Conservation (phyloP, 2,888 invertebrate genomes). For the Tenthredo distinguenda region DNA sequence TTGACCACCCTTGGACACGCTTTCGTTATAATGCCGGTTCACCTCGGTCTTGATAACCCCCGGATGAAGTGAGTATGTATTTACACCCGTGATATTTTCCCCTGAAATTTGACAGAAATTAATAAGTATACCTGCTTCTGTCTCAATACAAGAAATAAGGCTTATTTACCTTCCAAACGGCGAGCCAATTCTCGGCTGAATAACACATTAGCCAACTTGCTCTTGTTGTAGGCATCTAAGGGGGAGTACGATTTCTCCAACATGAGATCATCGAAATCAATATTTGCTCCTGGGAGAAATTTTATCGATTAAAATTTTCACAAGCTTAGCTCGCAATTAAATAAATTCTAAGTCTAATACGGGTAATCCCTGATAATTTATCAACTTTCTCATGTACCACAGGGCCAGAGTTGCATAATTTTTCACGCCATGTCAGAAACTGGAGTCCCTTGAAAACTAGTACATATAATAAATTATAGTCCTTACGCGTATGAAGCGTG, state of each 20-base stretch:
- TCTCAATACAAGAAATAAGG: not conserved
- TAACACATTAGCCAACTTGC: slow-evolving; percentile 75
- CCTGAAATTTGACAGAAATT: slow-evolving; percentile 11
- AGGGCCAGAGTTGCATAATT: no score
- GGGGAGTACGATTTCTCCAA: slow-evolving; percentile 77
- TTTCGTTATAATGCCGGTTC: slow-evolving; percentile 69
- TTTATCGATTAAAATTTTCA: slow-evolving; percentile 5
- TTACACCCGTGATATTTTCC: slow-evolving; percentile 59
- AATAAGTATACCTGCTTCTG: not conserved
- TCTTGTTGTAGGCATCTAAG: slow-evolving; percentile 68
- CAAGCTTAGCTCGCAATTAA: not conserved
- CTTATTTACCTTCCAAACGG: slow-evolving; percentile 61
- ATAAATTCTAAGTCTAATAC: not conserved
- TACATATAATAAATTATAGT: slow-evolving; percentile 67
- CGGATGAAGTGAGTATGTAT: slow-evolving; percentile 67
- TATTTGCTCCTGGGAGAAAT: slow-evolving; percentile 76
- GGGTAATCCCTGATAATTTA: not conserved
- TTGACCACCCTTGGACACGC: slow-evolving; percentile 62
- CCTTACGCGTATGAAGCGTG: slow-evolving; percentile 77
- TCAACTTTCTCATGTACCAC: not conserved
- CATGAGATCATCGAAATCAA: slow-evolving; percentile 85
- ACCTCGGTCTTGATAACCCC: slow-evolving; percentile 74
- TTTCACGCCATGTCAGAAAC: not conserved
- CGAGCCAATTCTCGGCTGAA: slow-evolving; percentile 72
- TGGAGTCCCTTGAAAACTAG: slow-evolving; percentile 1